phyloP scores from a whole-genome alignment of 2,888 invertebrate genomes.

The Disparrhopalites patrizii region DNA sequence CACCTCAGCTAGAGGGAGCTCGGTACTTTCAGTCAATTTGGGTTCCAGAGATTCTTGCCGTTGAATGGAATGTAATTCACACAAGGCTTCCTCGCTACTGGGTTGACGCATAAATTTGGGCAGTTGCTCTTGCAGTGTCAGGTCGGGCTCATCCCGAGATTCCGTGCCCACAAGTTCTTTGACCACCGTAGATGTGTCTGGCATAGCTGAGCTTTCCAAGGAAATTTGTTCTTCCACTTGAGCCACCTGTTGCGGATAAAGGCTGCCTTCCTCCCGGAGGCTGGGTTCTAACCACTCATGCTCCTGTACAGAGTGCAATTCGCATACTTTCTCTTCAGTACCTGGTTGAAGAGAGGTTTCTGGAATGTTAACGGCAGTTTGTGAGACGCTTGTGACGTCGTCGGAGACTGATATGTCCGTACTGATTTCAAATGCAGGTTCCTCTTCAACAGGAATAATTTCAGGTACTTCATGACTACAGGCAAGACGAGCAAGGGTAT shows the following conservation, averaged over 20 bases:
- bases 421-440: neutral
- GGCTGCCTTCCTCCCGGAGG: neutral
- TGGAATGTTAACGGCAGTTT: neutral
- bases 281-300: neutral
- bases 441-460: neutral
- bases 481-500: neutral
- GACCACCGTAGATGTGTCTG: no score
- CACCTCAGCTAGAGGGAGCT: neutral
- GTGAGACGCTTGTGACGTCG: neutral
- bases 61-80: no score
- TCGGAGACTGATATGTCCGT: neutral
- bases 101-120: no score
- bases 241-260: no score
- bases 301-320: neutral
- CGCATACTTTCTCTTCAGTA: neutral
- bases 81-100: no score
- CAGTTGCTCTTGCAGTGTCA: no score
- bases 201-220: neutral
- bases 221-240: neutral
- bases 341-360: neutral
- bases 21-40: no score
- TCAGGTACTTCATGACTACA: neutral
- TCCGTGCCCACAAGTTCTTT: no score
- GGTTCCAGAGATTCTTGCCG: no score
- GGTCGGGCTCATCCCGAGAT: no score